Percentiles rank a stretch among this genome's conserved stretches.
Evolutionary conservation across 2,888 invertebrate species (phyloP).

Genomic region (Apamea epomidion): DNA sequence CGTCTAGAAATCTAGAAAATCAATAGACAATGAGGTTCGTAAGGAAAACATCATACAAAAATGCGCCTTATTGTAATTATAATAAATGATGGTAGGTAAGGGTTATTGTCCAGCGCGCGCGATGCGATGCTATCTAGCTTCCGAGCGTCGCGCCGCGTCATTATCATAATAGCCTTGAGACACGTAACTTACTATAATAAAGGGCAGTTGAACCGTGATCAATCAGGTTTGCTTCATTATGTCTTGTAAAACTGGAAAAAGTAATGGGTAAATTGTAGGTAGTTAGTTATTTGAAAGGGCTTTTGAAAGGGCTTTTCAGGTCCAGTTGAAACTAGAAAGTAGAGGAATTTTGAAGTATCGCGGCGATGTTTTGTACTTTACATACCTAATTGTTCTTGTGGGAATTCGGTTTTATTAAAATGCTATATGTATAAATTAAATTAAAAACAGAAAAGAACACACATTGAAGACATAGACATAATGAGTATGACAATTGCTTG

Average conservation of each 20-base stretch:
- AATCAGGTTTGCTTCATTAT: slow-evolving; percentile 83
- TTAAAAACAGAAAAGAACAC: neutral
- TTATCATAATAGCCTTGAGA: slow-evolving; percentile 87
- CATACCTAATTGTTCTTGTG: neutral
- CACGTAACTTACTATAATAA: slow-evolving; percentile 86
- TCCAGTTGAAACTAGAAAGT: neutral
- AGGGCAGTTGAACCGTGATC: slow-evolving; percentile 78
- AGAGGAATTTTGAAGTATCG: neutral
- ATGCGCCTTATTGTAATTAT: slow-evolving; percentile 82
- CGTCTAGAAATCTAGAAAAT: slow-evolving; percentile 31
- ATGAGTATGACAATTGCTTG: neutral
- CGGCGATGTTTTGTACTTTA: neutral
- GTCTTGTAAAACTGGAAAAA: slow-evolving; percentile 69
- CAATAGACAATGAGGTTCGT: slow-evolving; percentile 17
- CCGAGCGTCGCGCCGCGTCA: slow-evolving; percentile 87
- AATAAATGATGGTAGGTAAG: slow-evolving; percentile 85
- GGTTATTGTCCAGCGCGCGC: slow-evolving; percentile 89
- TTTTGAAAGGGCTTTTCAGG: neutral
- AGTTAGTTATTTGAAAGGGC: neutral
- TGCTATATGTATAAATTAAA: neutral
- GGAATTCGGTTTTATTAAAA: neutral
- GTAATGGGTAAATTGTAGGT: slow-evolving; percentile 16
- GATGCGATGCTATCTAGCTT: slow-evolving; percentile 87
- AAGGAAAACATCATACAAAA: slow-evolving; percentile 70
- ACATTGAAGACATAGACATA: neutral